A percentile compares a stretch with the other conserved stretches of the same genome.
Evolutionary conservation across 2,113 vertebrate genomes (phyloP).

Genomic region (Amazona guildingii): DNA sequence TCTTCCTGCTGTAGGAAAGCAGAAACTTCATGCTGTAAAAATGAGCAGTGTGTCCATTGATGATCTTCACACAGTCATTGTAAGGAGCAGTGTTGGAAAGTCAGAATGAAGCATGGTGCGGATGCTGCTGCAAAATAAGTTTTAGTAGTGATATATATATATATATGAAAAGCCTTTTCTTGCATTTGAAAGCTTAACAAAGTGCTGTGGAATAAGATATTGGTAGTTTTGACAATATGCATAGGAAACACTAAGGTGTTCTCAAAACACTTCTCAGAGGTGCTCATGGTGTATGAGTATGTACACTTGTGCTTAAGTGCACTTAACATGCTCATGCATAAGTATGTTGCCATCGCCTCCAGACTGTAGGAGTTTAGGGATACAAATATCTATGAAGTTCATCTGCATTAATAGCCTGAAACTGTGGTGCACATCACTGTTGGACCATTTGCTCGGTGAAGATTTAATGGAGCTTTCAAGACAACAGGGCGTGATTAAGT

Average conservation of each 20-base stretch:
- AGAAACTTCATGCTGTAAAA: not conserved
- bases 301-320: not conserved
- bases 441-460: not conserved
- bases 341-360: not conserved
- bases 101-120: not conserved
- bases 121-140: slow-evolving; percentile 52
- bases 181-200: not conserved
- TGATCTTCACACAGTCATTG: not conserved
- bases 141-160: not conserved
- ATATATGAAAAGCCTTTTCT: not conserved
- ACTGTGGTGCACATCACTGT: not conserved
- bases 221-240: not conserved
- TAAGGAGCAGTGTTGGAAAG: not conserved
- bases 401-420: not conserved
- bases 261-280: not conserved
- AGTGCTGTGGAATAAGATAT: not conserved
- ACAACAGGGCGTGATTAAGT: not conserved
- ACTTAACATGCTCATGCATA: not conserved
- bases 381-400: not conserved
- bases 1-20: not conserved
- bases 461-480: not conserved
- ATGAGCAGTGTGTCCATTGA: not conserved
- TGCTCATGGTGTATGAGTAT: not conserved
- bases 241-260: not conserved
- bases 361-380: not conserved